These are phyloP conservation scores for Dendrolimus pini DNA, from an alignment of 2,888 invertebrate genomes.

Conservation along the genomic window DNA sequence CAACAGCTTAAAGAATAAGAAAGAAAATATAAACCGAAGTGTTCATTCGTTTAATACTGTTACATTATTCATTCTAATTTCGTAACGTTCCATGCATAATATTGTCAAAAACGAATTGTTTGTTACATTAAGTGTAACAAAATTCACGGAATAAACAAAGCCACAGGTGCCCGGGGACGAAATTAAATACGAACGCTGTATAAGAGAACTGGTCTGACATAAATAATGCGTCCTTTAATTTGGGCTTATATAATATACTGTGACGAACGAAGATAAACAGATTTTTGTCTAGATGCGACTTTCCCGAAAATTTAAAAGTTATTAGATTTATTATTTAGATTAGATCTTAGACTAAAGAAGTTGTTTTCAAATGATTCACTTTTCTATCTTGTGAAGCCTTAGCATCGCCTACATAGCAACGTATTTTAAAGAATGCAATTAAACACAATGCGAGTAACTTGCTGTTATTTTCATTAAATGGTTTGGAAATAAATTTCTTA, in stretches of 20 bases:
- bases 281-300: background rate
- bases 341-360: too few species aligned
- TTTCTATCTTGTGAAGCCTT: too few species aligned
- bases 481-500: too few species aligned
- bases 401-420: too few species aligned
- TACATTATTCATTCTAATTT: background rate
- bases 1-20: background rate
- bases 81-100: background rate
- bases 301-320: constrained; percentile 2
- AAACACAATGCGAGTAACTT: too few species aligned
- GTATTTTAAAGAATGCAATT: too few species aligned
- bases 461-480: too few species aligned
- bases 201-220: constrained; percentile 35
- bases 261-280: constrained; percentile 1
- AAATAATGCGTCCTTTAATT: constrained; percentile 51
- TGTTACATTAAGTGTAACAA: constrained; percentile 34
- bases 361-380: too few species aligned
- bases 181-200: constrained; percentile 43
- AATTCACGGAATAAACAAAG: constrained; percentile 56
- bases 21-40: background rate
- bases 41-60: background rate
- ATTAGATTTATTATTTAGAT: too few species aligned
- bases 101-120: constrained; percentile 25
- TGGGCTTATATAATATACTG: constrained; percentile 19
- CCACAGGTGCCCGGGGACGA: constrained; percentile 51